Conservation (phyloP, 2,888 invertebrate genomes). For the Baccha elongata region DNA sequence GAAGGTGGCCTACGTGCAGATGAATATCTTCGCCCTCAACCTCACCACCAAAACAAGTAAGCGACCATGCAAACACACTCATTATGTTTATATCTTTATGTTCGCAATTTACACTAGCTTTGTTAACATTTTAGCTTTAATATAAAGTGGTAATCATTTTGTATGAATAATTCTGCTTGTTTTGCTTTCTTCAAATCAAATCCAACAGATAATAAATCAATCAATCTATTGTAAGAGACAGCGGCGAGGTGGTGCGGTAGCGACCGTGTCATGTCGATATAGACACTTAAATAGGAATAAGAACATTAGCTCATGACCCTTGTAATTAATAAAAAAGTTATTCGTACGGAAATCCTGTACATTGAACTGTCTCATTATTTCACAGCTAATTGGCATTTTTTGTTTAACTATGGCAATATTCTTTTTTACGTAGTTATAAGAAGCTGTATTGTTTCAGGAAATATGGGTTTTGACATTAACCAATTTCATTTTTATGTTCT, state of each 20-base stretch:
- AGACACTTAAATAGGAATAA: conserved; percentile 20
- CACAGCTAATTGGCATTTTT: conserved; percentile 51
- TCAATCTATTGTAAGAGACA: conserved; percentile 26
- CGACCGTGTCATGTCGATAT: neutral
- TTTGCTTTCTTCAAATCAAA: conserved; percentile 40
- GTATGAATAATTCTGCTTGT: conserved; percentile 1
- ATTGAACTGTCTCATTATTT: conserved; percentile 23
- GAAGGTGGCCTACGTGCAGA: conserved; percentile 32
- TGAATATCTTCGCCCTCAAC: conserved; percentile 22
- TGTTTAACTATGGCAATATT: conserved; percentile 14
- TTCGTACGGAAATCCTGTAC: conserved; percentile 65
- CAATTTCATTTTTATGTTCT: conserved; percentile 20
- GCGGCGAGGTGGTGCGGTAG: neutral
- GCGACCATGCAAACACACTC: neutral
- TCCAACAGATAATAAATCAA: conserved; percentile 35
- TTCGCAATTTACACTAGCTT: conserved; percentile 16
- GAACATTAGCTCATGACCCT: conserved; percentile 58
- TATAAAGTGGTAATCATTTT: conserved; percentile 16
- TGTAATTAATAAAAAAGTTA: conserved; percentile 35
- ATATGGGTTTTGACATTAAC: conserved; percentile 5
- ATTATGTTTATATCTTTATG: neutral
- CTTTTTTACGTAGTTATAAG: neutral
- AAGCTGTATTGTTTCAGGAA: conserved; percentile 34
- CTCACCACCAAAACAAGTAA: neutral
- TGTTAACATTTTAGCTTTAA: conserved; percentile 9